Percentiles rank a stretch among this genome's conserved stretches.
These are phyloP conservation scores for Dynastes tityus DNA, from an alignment of 2,888 invertebrate species.

Conservation along the genomic window DNA sequence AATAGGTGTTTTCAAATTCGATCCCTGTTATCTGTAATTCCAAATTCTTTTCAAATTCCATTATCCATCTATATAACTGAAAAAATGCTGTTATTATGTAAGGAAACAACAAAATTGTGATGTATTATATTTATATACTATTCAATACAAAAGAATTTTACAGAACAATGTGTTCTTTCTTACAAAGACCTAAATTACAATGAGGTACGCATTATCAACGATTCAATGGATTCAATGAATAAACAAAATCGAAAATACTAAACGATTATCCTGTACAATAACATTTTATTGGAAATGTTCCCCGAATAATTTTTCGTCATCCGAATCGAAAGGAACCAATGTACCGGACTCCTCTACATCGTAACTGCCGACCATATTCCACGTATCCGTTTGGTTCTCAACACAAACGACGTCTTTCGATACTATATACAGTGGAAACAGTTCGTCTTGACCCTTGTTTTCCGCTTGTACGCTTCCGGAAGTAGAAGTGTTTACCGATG, in stretches of 20 bases:
- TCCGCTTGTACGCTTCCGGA: conserved; percentile 54
- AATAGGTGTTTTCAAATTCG: no score
- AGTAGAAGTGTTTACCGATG: conserved; percentile 57
- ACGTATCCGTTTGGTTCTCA: conserved; percentile 64
- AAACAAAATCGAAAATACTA: conserved; percentile 1
- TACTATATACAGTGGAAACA: conserved; percentile 66
- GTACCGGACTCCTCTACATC: conserved; percentile 69
- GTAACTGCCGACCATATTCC: conserved; percentile 68
- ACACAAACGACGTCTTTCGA: conserved; percentile 64
- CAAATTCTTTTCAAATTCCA: no score
- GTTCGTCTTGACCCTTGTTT: conserved; percentile 62
- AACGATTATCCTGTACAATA: conserved; percentile 18
- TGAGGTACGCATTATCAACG: not conserved
- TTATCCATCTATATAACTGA: no score
- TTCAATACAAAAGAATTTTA: not conserved
- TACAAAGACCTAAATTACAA: no score
- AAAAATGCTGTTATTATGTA: no score
- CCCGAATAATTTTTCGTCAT: conserved; percentile 56
- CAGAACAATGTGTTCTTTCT: no score
- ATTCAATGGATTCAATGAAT: conserved; percentile 7
- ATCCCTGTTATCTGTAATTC: no score
- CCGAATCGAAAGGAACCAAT: conserved; percentile 63
- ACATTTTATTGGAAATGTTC: conserved; percentile 55
- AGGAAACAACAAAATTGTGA: no score
- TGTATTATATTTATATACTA: no score